Base-by-base conservation (phyloP, 2,113 vertebrate species). In the Ceyx margarethae region DNA sequence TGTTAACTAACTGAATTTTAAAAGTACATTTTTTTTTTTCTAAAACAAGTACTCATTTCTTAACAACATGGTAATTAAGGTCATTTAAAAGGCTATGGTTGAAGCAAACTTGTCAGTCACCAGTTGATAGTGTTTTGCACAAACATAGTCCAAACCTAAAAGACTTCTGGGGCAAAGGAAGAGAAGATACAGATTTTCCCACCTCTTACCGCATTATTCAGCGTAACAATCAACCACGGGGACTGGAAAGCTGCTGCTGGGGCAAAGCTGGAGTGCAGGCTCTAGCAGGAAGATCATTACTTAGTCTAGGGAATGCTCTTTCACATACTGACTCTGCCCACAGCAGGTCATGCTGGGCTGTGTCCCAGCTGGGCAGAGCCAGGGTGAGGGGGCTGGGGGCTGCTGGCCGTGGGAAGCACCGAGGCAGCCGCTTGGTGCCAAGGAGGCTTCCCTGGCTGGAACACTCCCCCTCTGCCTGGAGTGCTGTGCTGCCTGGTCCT, bases 1-100 rank as follows among this genome's bases (percentile, higher is more conserved):
- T 96, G 96, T 97, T 96, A 96, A 97, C 96, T 96, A 97, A 97
- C 96, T 96, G 96, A 97, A 97, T 96, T 97, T 96, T 96, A 96
- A 97, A 97, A 97, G 96, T 97, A 97, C 96, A 96, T 26, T 50
- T 91, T 95, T 94, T 89, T 95, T 95, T 91, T 95, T 89, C 93
- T 95, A 90, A 97, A 96, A 97, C 95, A 97, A 95, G 85, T 96
- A 96, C 95, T 96, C 91, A 71, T 95, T 95, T 97, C 93, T 96
- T 96, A 96, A 97, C 96, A 97, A 96, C 91, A 96, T 96, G 93
- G 94, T 96, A 96, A 89, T 97, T 97, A 96, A 96, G 95, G 95
- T 96, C 95, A 95, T 96, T 96, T 95, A 89, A 96, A 95, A 97
- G 96, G 96, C 96, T 96, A 93, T 97, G 95, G 95, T 95, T 95